A percentile compares a stretch with the other conserved stretches of the same genome.
Evolutionary conservation across 2,888 invertebrate genomes (phyloP).

Genomic region (Choreutis nemorana): DNA sequence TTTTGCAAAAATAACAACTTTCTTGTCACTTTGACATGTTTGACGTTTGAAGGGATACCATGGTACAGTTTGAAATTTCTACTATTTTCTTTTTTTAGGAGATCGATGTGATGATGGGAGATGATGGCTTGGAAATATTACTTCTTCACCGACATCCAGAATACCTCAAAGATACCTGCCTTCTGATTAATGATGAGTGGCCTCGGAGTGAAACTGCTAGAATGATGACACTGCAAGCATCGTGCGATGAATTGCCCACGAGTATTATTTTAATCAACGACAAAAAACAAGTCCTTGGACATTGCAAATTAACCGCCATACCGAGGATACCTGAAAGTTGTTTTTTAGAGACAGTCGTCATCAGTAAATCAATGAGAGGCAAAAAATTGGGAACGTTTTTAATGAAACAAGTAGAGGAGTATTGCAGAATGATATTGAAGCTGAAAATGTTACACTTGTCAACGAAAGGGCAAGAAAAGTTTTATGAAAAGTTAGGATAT

Average conservation of each 20-base stretch:
- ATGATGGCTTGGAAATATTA: slow-evolving; percentile 55
- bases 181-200: slow-evolving; percentile 87
- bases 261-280: slow-evolving; percentile 72
- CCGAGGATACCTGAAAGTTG: slow-evolving; percentile 75
- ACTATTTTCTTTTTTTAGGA: neutral
- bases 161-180: slow-evolving; percentile 74
- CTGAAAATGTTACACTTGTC: slow-evolving; percentile 73
- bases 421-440: slow-evolving; percentile 69
- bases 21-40: too few species aligned
- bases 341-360: slow-evolving; percentile 85
- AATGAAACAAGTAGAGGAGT: slow-evolving; percentile 78
- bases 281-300: slow-evolving; percentile 72
- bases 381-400: slow-evolving; percentile 79
- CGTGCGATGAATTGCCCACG: slow-evolving; percentile 76
- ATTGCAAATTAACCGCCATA: slow-evolving; percentile 80
- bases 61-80: slow-evolving; percentile 1
- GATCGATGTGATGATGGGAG: slow-evolving; percentile 25
- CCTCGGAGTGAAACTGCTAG: slow-evolving; percentile 82
- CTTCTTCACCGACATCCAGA: slow-evolving; percentile 78
- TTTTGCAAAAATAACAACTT: too few species aligned
- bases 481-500: slow-evolving; percentile 80
- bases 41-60: slow-evolving; percentile 8
- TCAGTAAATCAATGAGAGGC: slow-evolving; percentile 73
- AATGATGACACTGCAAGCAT: slow-evolving; percentile 75
- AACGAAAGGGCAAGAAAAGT: slow-evolving; percentile 77